These are phyloP conservation scores for Tragopan temminckii DNA, from an alignment of 2,797 vertebrate species.

Conservation along the genomic window DNA sequence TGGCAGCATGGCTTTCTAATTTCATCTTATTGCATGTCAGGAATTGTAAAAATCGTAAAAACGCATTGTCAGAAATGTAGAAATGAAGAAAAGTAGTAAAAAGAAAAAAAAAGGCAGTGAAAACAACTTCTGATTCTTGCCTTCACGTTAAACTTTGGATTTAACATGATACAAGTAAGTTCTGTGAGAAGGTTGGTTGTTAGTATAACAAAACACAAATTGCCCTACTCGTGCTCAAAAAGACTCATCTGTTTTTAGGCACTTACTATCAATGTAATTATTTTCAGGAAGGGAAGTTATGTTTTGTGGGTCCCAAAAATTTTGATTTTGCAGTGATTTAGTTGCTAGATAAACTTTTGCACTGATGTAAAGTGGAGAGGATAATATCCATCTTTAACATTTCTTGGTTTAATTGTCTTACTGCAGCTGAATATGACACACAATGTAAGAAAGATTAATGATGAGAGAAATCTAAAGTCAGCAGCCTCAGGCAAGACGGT, in stretches of 20 bases:
- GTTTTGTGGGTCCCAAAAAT: background rate
- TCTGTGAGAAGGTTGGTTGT: background rate
- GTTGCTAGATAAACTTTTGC: constrained; percentile 25
- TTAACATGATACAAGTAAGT: background rate
- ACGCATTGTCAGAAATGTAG: background rate
- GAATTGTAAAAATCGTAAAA: background rate
- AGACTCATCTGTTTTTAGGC: background rate
- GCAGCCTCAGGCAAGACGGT: constrained; percentile 33
- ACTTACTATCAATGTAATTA: background rate
- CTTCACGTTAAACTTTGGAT: background rate
- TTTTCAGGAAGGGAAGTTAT: background rate
- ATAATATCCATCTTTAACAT: constrained; percentile 41
- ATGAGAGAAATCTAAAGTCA: constrained; percentile 40
- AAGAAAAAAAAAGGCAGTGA: background rate
- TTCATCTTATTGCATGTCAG: background rate
- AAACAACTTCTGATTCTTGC: background rate
- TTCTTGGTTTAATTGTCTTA: constrained; percentile 57
- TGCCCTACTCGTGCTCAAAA: background rate
- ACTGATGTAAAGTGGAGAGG: background rate
- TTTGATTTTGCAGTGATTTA: background rate
- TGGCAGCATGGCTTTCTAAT: background rate
- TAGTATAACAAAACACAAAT: background rate
- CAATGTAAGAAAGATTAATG: constrained; percentile 43
- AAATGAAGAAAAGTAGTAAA: background rate
- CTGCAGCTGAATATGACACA: constrained; percentile 25